Evolutionary conservation across 2,113 vertebrate species (phyloP).

Genomic region (Heptranchias perlo): DNA sequence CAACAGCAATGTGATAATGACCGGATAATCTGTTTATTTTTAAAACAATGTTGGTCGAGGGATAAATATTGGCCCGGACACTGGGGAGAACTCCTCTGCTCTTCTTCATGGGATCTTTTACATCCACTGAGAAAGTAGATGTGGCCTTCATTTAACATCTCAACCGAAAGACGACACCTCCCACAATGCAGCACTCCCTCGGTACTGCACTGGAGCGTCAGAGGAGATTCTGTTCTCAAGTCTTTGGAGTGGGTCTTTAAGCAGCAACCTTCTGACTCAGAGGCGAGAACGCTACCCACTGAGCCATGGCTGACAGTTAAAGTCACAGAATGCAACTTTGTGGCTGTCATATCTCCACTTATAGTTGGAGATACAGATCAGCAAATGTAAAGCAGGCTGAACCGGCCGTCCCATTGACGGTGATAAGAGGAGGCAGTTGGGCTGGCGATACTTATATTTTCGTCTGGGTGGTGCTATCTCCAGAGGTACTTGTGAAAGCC

Average conservation of each 20-base stretch:
- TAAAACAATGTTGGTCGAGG: not conserved
- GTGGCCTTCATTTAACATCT: no score
- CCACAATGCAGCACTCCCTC: not conserved
- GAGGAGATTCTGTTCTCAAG: not conserved
- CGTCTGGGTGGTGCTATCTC: no score
- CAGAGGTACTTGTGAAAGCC: no score
- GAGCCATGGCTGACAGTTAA: not conserved
- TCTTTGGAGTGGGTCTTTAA: not conserved
- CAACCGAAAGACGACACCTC: not conserved
- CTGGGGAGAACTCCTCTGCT: no score
- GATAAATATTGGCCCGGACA: not conserved
- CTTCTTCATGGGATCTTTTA: not conserved
- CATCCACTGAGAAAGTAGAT: not conserved
- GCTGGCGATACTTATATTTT: no score
- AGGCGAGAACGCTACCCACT: not conserved
- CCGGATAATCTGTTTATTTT: no score
- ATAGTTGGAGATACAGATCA: not conserved
- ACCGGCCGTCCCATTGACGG: no score
- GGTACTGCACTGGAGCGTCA: not conserved
- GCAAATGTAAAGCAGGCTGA: no score
- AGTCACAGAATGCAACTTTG: not conserved
- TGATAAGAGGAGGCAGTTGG: no score
- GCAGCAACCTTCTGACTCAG: not conserved
- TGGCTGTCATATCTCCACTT: not conserved
- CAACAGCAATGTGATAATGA: no score